Conservation (phyloP, 2,888 invertebrate genomes). For the Athalia cordata region DNA sequence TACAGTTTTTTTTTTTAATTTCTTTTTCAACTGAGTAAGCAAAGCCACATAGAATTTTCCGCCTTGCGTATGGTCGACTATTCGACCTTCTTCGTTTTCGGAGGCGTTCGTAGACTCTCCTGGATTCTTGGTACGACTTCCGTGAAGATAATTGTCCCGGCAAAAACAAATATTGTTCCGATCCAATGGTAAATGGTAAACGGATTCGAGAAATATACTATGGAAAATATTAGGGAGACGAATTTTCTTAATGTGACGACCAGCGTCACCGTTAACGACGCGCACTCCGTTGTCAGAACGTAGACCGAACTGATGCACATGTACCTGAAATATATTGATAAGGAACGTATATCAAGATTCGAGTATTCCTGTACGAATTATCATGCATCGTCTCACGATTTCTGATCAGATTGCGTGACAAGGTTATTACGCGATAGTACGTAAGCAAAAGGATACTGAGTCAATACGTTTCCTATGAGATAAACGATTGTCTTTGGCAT, state of each 20-base stretch:
- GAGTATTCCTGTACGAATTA: neutral
- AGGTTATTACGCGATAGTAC: neutral
- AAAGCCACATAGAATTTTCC: conserved; percentile 11
- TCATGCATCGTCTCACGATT: no score
- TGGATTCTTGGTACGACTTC: conserved; percentile 80
- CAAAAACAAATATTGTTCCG: conserved; percentile 92
- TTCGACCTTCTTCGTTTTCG: conserved; percentile 55
- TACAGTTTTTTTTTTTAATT: neutral
- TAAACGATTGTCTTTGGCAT: conserved; percentile 87
- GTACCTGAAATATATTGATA: conserved; percentile 74
- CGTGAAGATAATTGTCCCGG: conserved; percentile 94
- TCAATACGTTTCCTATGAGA: conserved; percentile 87
- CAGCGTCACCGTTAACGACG: conserved; percentile 95
- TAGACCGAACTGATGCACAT: conserved; percentile 97
- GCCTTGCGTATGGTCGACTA: conserved; percentile 46
- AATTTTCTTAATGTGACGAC: conserved; percentile 98
- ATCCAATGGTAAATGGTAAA: conserved; percentile 95
- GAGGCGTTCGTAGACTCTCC: conserved; percentile 50
- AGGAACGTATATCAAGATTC: neutral
- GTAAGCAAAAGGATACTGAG: conserved; percentile 83
- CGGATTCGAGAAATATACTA: conserved; percentile 94
- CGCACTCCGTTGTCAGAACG: conserved; percentile 93
- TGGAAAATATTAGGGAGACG: conserved; percentile 94
- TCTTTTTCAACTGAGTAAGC: neutral
- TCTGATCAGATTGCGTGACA: no score